These are phyloP conservation scores for Zaprionus lineosus DNA, from an alignment of 2,888 invertebrate species.

Conservation along the genomic window DNA sequence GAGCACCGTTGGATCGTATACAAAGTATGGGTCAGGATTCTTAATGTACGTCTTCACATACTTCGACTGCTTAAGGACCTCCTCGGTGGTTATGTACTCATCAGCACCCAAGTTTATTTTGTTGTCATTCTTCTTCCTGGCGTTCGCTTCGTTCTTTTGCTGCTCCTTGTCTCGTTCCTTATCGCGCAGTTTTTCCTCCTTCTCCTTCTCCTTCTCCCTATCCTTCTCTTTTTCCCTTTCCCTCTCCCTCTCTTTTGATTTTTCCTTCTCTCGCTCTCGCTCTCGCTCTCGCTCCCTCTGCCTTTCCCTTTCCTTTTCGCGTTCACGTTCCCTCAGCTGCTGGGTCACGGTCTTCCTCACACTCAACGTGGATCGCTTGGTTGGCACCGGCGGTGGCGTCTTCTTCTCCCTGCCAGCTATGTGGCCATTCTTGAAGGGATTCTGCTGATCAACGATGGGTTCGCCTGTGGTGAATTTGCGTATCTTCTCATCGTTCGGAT, in stretches of 20 bases:
- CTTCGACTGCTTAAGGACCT: conserved; percentile 82
- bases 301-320: conserved; percentile 64
- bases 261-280: conserved; percentile 38
- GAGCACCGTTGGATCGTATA: conserved; percentile 82
- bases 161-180: no score
- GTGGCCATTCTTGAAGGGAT: conserved; percentile 80
- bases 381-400: conserved; percentile 77
- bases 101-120: conserved; percentile 44
- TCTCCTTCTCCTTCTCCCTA: conserved; percentile 52
- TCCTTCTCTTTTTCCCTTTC: conserved; percentile 29
- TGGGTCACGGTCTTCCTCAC: conserved; percentile 71
- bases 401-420: conserved; percentile 47
- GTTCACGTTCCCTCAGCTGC: conserved; percentile 69
- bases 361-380: conserved; percentile 77
- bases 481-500: conserved; percentile 80
- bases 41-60: conserved; percentile 83
- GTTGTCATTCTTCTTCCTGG: conserved; percentile 31
- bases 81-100: conserved; percentile 82
- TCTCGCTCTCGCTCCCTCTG: conserved; percentile 46
- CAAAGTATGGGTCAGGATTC: conserved; percentile 82
- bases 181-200: conserved; percentile 50
- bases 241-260: conserved; percentile 33
- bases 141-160: conserved; percentile 54
- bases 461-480: conserved; percentile 82
- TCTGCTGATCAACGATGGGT: conserved; percentile 82